phyloP scores from a whole-genome alignment of 1,140 invertebrate species.

The Zaprionus davidi region DNA sequence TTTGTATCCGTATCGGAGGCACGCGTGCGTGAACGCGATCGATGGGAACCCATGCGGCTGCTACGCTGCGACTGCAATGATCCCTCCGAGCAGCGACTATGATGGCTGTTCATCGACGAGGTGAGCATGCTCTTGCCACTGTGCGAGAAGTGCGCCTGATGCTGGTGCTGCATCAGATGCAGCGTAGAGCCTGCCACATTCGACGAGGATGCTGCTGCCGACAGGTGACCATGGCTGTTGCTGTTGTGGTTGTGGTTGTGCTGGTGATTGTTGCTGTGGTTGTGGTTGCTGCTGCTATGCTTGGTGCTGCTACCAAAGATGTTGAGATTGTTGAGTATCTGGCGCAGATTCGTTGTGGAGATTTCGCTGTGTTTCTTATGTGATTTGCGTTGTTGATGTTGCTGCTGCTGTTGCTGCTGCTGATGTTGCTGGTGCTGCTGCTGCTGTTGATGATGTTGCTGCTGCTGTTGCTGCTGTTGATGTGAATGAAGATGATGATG shows the following conservation, averaged over 20 bases:
- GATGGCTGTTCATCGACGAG: conserved; percentile 82
- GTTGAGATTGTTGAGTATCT: conserved; percentile 91
- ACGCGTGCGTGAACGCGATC: conserved; percentile 80
- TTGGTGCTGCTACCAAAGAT: conserved; percentile 88
- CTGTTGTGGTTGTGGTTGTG: conserved; percentile 25
- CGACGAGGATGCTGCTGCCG: conserved; percentile 21
- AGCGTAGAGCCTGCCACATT: conserved; percentile 42
- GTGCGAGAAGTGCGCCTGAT: conserved; percentile 68
- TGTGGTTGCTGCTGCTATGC: conserved; percentile 51
- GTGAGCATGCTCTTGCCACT: conserved; percentile 74
- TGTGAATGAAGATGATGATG: conserved; percentile 38
- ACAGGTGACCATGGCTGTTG: conserved; percentile 34
- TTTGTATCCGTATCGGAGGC: conserved; percentile 87
- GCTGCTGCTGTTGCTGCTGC: conserved; percentile 47
- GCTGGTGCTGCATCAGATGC: conserved; percentile 40
- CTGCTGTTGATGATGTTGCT: conserved; percentile 42
- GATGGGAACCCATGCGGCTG: conserved; percentile 82
- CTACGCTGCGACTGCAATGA: conserved; percentile 79
- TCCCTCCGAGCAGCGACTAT: conserved; percentile 81
- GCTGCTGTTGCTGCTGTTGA: conserved; percentile 48
- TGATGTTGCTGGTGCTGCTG: conserved; percentile 54
- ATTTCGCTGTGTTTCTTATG: conserved; percentile 80
- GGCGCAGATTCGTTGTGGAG: conserved; percentile 87
- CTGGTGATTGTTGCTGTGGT: conserved; percentile 35
- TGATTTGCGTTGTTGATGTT: conserved; percentile 67